These are phyloP conservation scores for Zootermopsis nevadensis DNA, from an alignment of 2,888 invertebrate genomes.

Conservation along the genomic window DNA sequence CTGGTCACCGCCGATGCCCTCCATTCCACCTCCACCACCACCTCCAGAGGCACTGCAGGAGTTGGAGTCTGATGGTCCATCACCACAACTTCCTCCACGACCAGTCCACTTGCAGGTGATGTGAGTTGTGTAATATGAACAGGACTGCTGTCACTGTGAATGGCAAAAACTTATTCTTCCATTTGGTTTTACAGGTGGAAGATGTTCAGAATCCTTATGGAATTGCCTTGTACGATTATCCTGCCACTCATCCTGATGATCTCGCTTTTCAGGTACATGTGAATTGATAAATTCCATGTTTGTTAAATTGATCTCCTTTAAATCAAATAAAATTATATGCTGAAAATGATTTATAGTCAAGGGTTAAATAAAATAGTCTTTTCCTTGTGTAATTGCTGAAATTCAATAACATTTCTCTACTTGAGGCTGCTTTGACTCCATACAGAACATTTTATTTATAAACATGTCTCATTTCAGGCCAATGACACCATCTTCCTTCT, in stretches of 20 bases:
- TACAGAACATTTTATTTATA: too few species aligned
- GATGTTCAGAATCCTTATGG: conserved; percentile 69
- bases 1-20: conserved; percentile 81
- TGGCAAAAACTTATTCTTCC: too few species aligned
- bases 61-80: conserved; percentile 55
- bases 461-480: conserved; percentile 66
- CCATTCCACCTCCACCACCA: conserved; percentile 81
- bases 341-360: too few species aligned
- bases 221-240: conserved; percentile 82
- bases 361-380: too few species aligned
- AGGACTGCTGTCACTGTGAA: too few species aligned
- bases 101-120: conserved; percentile 44
- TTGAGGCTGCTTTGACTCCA: too few species aligned
- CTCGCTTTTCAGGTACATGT: conserved; percentile 79
- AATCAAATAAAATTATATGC: too few species aligned
- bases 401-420: too few species aligned
- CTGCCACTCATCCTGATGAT: conserved; percentile 80
- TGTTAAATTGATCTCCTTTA: background rate
- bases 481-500: conserved; percentile 79
- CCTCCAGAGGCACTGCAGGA: conserved; percentile 65
- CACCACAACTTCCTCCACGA: conserved; percentile 56
- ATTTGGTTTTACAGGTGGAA: conserved; percentile 36
- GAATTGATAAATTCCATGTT: background rate
- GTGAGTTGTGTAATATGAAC: background rate
- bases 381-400: too few species aligned